phyloP scores from a whole-genome alignment of 2,113 vertebrate genomes.

The Grantiella picta region DNA sequence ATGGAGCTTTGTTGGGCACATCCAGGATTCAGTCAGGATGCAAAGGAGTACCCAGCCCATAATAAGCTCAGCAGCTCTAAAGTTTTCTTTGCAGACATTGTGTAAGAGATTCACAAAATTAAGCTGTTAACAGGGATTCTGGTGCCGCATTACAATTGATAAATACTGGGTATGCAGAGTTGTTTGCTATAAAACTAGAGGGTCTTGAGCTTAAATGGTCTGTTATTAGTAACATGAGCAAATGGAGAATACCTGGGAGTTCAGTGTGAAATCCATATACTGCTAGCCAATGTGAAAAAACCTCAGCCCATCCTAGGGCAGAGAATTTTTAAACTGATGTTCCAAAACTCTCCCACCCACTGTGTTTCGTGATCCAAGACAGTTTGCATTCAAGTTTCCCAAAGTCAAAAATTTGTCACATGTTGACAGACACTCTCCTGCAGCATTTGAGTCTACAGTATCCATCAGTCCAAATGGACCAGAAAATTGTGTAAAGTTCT shows the following conservation, averaged over 20 bases:
- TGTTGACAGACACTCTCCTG: background rate
- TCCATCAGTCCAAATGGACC: background rate
- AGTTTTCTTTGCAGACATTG: background rate
- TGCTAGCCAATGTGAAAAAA: background rate
- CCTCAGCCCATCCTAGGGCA: background rate
- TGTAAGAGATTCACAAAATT: background rate
- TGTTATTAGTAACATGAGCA: background rate
- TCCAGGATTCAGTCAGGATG: conserved; percentile 32
- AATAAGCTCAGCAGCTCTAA: background rate
- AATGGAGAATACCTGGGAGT: background rate
- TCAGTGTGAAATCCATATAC: background rate
- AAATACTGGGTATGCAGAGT: background rate
- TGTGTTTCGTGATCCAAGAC: background rate
- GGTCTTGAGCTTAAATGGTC: background rate
- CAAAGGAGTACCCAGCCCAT: background rate
- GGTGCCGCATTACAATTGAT: background rate
- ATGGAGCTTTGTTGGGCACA: background rate
- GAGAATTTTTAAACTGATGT: background rate
- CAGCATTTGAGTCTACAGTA: background rate
- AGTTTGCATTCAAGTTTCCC: background rate
- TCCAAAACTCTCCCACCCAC: background rate
- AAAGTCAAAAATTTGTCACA: background rate
- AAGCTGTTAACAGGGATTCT: background rate
- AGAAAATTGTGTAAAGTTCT: background rate
- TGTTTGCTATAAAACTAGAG: background rate